Conservation (phyloP, 2,888 invertebrate genomes). For the Chelonus formosanus region DNA sequence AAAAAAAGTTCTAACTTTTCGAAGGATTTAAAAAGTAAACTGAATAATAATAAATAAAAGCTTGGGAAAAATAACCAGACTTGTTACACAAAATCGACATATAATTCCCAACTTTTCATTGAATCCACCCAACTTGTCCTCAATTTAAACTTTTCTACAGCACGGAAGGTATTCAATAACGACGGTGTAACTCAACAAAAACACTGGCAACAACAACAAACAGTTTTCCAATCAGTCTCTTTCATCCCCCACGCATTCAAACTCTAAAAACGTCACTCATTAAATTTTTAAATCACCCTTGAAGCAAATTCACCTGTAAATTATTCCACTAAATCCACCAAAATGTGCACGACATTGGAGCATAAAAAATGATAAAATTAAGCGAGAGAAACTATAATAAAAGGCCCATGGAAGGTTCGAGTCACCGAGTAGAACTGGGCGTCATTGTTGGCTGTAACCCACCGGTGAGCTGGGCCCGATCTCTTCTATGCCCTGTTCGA, state of each 20-base stretch:
- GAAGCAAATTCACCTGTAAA: too few species aligned
- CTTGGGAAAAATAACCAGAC: too few species aligned
- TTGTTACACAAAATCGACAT: too few species aligned
- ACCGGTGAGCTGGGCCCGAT: conserved; percentile 53
- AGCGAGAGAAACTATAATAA: conserved; percentile 7
- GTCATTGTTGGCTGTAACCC: conserved; percentile 59
- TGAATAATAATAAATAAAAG: too few species aligned
- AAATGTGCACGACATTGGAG: too few species aligned
- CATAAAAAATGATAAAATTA: conserved; percentile 11
- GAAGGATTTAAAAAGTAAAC: too few species aligned
- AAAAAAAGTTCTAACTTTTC: too few species aligned
- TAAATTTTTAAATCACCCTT: too few species aligned
- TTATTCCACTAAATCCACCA: too few species aligned
- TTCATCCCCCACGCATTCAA: not conserved
- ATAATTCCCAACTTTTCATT: too few species aligned
- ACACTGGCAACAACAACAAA: conserved; percentile 1
- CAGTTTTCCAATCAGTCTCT: conserved; percentile 7
- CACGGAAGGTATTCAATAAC: conserved; percentile 6
- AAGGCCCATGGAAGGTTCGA: conserved; percentile 44
- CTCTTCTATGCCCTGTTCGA: conserved; percentile 54
- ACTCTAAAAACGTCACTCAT: too few species aligned
- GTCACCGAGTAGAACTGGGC: conserved; percentile 59
- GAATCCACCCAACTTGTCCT: too few species aligned
- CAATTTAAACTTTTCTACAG: not conserved
- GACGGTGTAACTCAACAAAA: conserved; percentile 1